A percentile compares a stretch with the other conserved stretches of the same genome.
phyloP scores from a whole-genome alignment of 92 coral and sea anemone genomes.

The Ricordea florida region DNA sequence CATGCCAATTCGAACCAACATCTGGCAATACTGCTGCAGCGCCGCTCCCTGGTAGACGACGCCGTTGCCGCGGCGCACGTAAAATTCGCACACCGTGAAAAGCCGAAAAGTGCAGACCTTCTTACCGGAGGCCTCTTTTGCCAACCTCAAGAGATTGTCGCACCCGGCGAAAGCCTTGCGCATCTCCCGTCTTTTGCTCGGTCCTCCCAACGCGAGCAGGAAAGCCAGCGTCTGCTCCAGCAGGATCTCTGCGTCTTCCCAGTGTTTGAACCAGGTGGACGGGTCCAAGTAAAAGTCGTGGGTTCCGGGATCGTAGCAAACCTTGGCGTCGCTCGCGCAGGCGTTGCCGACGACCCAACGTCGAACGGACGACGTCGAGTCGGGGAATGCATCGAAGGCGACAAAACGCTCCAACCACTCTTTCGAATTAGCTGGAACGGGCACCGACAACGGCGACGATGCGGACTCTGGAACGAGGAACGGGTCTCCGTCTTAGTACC shows the following conservation, averaged over 20 bases:
- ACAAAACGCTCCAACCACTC: too few species aligned
- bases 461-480: too few species aligned
- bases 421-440: too few species aligned
- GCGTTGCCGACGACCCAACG: too few species aligned
- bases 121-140: not conserved
- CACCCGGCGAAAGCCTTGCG: not conserved
- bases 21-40: not conserved
- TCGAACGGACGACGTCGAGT: too few species aligned
- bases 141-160: not conserved
- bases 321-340: too few species aligned
- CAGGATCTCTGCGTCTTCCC: not conserved
- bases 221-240: not conserved
- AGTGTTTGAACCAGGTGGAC: not conserved
- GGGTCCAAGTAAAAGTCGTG: not conserved
- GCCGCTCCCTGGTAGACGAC: constrained; percentile 1
- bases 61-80: not conserved
- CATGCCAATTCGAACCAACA: not conserved
- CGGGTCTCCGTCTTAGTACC: too few species aligned
- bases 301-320: not conserved
- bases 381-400: too few species aligned
- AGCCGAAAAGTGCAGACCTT: not conserved
- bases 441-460: too few species aligned
- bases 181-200: not conserved
- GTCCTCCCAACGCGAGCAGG: not conserved
- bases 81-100: not conserved